These are phyloP conservation scores for Macrochelys suwanniensis DNA, from an alignment of 2,797 vertebrate species.

Conservation along the genomic window DNA sequence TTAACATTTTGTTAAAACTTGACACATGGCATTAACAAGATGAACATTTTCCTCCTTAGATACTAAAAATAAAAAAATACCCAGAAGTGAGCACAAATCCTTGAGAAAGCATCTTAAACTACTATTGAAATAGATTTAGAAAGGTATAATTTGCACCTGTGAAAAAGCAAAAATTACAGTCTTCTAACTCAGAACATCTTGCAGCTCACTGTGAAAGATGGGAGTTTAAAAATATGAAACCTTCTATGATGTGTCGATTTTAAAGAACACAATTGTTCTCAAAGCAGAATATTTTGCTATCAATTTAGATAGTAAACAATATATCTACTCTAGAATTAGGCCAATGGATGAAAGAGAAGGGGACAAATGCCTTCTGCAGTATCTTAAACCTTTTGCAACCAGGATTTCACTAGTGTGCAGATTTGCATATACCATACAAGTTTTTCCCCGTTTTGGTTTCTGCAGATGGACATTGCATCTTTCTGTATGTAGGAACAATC, in stretches of 20 bases:
- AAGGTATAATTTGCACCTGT: neutral
- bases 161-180: neutral
- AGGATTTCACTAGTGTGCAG: conserved; percentile 7
- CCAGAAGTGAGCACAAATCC: neutral
- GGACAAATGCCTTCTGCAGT: neutral
- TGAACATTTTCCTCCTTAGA: neutral
- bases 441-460: too few species aligned
- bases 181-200: neutral
- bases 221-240: neutral
- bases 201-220: neutral
- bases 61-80: neutral
- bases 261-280: conserved; percentile 17
- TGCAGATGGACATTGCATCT: neutral
- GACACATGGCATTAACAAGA: neutral
- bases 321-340: neutral
- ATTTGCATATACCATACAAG: too few species aligned
- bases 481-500: conserved; percentile 26
- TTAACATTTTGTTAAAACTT: neutral
- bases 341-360: conserved; percentile 12
- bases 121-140: neutral
- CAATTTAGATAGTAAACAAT: neutral
- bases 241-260: neutral
- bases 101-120: neutral
- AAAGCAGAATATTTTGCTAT: neutral
- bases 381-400: neutral